Base-by-base conservation (phyloP, 2,113 vertebrate genomes). In the Cichladusa arquata region DNA sequence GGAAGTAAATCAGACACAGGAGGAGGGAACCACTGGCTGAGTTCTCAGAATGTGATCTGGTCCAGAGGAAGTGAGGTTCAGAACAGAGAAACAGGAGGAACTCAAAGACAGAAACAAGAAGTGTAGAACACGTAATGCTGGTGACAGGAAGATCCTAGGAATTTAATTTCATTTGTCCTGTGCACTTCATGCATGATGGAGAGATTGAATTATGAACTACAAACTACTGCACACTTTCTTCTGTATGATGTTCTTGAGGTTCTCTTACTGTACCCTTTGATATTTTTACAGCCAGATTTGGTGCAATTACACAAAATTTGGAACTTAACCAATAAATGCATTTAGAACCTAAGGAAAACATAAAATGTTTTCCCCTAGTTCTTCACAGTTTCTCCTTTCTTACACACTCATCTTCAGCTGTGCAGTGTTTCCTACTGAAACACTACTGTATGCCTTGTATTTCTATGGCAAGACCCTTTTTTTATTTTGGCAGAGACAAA, bases 61-160 rank as follows among this genome's bases (percentile, higher is more conserved):
- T 74, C 56, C 57, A 84, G 83, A 87, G 94, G 96, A 96, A 95
- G 81, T 79, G 54, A 74, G n/a, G 40, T 67, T 92, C 60, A 69
- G 69, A 86, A 70, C 13, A 90, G 12, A 92, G 60, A 74, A 85
- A 84, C 6, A n/a, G 36, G 40, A 79, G 70, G 81, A 91, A 95
- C 44, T 45, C 51, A 56, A 81, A 78, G 72, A 71, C 22, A 80
- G 70, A 69, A 95, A 86, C 23, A 71, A 57, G 84, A 89, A 74
- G 44, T 2, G 0, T 7, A 60, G 34, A 23, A 86, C 40, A 61
- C 0, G 0, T 36, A 56, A 57, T 38, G 51, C 44, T 74, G 45
- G 44, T 48, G 65, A 73, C 40, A 88, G 50, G 53, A 77, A 77
- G 91, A 71, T 78, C 22, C 44, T 45, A 56, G 69, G 40, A 81